Evolutionary conservation across 2,797 vertebrate genomes (phyloP).

Genomic region (Lemur catta): DNA sequence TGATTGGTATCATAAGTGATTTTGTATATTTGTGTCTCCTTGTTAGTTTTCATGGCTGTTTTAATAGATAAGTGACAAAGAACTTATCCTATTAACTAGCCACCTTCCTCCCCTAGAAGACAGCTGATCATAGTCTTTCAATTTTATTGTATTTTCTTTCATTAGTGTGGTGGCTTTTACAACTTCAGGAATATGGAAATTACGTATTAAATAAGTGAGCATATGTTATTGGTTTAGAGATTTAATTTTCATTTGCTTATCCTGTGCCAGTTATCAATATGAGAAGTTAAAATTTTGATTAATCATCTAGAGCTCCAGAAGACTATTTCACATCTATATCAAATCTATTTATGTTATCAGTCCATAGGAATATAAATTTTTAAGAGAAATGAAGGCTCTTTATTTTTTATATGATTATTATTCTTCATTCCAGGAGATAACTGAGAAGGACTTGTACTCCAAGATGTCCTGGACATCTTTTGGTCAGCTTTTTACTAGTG

Average conservation of each 20-base stretch:
- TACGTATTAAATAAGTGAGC: neutral
- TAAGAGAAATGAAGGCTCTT: neutral
- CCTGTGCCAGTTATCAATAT: neutral
- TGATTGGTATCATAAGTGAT: neutral
- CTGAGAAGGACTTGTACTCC: neutral
- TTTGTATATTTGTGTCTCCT: neutral
- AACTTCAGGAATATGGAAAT: neutral
- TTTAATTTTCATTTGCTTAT: neutral
- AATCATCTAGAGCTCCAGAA: neutral
- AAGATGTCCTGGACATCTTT: neutral
- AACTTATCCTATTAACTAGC: neutral
- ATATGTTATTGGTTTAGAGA: neutral
- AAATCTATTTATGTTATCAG: neutral
- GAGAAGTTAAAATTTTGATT: neutral
- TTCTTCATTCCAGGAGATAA: neutral
- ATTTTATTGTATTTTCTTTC: neutral
- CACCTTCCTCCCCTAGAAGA: neutral
- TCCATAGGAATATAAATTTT: neutral
- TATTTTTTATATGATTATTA: neutral
- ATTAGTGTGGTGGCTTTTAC: neutral
- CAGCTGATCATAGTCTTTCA: neutral
- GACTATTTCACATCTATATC: neutral
- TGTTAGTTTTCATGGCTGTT: neutral
- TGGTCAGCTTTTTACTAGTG: neutral
- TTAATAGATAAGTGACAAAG: neutral